These are phyloP conservation scores for Varecia variegata DNA, from an alignment of 2,797 vertebrate species.

Conservation along the genomic window DNA sequence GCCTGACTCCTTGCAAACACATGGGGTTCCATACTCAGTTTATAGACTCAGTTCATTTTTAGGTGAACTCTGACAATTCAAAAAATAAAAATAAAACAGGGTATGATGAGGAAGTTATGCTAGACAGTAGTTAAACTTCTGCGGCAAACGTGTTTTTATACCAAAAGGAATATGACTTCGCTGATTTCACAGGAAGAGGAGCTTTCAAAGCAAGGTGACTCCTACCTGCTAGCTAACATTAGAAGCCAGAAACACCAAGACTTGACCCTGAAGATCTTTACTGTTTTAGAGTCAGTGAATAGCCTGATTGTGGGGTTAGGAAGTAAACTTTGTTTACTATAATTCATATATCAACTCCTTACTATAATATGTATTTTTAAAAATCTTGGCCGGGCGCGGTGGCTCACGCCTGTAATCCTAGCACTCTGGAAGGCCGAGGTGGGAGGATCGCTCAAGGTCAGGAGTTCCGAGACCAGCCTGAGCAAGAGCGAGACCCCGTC, in stretches of 20 bases:
- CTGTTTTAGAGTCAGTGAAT: not conserved
- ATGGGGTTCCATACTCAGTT: not conserved
- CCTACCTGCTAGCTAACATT: not conserved
- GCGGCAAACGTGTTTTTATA: not conserved
- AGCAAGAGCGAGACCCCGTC: too few relatives aligned
- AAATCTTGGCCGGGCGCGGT: not conserved
- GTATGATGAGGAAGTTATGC: not conserved
- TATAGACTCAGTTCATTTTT: conserved; percentile 1
- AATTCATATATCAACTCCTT: not conserved
- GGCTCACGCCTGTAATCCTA: too few relatives aligned
- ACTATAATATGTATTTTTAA: not conserved
- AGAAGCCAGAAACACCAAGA: not conserved
- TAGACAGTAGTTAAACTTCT: not conserved
- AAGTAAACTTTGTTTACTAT: not conserved
- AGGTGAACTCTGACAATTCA: not conserved
- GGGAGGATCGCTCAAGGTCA: too few relatives aligned
- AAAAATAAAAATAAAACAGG: not conserved
- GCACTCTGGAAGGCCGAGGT: too few relatives aligned
- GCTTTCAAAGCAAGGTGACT: not conserved
- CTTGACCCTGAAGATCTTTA: not conserved
- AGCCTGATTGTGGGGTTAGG: not conserved
- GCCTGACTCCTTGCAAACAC: not conserved
- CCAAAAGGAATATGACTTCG: not conserved
- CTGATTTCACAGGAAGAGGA: conserved; percentile 16
- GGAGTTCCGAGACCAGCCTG: too few relatives aligned